Evolutionary conservation across 2,797 vertebrate genomes (phyloP).

Genomic region (Coluber constrictor): DNA sequence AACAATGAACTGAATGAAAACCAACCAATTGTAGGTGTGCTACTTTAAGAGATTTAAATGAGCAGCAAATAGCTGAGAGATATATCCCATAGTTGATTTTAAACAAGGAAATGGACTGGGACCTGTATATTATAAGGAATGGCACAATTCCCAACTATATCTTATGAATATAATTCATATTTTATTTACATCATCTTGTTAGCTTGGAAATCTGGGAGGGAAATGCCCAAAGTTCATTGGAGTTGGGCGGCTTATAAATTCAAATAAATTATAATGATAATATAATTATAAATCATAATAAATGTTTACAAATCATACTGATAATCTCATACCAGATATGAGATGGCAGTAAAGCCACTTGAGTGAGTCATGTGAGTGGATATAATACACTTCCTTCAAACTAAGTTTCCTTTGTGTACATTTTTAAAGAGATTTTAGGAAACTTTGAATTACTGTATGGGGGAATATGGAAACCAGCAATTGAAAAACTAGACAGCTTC

Average conservation of each 20-base stretch:
- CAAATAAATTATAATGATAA: background rate
- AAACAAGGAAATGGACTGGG: background rate
- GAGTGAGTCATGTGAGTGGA: background rate
- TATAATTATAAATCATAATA: background rate
- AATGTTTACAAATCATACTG: background rate
- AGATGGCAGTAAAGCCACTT: background rate
- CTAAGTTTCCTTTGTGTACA: background rate
- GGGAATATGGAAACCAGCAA: background rate
- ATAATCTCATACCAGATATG: background rate
- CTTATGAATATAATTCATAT: background rate
- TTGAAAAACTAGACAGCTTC: background rate
- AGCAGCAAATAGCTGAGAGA: background rate
- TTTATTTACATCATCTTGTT: background rate
- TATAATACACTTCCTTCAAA: background rate
- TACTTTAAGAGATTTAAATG: background rate
- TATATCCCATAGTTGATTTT: background rate
- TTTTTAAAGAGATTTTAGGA: background rate
- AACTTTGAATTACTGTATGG: background rate
- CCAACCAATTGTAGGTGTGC: background rate
- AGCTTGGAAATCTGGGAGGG: background rate
- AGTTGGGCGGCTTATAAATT: background rate
- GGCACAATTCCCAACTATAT: background rate
- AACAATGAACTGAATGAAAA: background rate
- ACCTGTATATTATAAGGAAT: background rate
- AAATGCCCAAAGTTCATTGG: background rate